Percentiles rank a stretch among this genome's conserved stretches.
Conservation (phyloP, 2,888 invertebrate genomes). For the Thelaira solivaga region DNA sequence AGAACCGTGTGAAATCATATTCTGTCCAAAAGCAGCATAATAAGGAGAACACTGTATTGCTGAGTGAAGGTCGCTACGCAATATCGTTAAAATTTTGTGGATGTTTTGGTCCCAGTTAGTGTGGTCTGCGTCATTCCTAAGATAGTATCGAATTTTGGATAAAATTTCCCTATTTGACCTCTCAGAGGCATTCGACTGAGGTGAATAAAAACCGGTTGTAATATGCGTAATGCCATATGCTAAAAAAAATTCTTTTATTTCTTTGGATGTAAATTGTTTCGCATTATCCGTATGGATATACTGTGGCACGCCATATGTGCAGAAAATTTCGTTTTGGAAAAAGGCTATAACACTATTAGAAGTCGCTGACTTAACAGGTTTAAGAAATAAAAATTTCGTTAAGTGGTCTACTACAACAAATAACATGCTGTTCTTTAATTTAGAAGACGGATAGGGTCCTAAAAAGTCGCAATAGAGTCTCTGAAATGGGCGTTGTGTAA, state of each 20-base stretch:
- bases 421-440: not conserved
- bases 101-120: not conserved
- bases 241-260: not conserved
- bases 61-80: not conserved
- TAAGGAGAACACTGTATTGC: not conserved
- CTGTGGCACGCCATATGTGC: not conserved
- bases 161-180: not conserved
- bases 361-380: not conserved
- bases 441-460: not conserved
- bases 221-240: no score
- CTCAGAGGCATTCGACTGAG: no score
- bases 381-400: not conserved
- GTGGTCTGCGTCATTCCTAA: not conserved
- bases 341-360: not conserved
- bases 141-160: not conserved
- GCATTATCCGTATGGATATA: not conserved
- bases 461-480: not conserved
- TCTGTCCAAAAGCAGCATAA: not conserved
- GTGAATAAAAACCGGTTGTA: no score
- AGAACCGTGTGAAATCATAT: not conserved
- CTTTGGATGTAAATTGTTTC: not conserved
- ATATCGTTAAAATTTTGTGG: not conserved
- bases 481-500: not conserved
- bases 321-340: not conserved
- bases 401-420: not conserved